Percentiles rank a stretch among this genome's conserved stretches.
Evolutionary conservation across 1,140 invertebrate species (phyloP).

Genomic region (Elysia chlorotica): DNA sequence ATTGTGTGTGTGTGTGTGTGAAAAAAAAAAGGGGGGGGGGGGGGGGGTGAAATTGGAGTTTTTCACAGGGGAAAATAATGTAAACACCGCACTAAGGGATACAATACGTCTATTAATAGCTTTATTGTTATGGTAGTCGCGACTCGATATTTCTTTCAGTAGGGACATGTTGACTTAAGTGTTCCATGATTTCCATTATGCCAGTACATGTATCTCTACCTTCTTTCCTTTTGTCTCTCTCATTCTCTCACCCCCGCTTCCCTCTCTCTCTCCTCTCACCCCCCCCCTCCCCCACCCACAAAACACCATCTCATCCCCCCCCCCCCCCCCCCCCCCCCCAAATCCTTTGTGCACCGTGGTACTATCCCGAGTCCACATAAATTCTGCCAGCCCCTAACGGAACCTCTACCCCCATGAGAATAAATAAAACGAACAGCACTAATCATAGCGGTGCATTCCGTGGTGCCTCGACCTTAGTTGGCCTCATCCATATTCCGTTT

Average conservation of each 20-base stretch:
- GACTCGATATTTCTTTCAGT: background rate
- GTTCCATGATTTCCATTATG: background rate
- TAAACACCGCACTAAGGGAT: background rate
- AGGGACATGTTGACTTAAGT: background rate
- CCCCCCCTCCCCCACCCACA: no score
- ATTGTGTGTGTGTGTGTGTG: no score
- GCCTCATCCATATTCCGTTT: background rate
- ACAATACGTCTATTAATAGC: background rate
- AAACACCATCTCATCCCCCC: no score
- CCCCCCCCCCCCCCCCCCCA: background rate
- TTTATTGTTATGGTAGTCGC: background rate
- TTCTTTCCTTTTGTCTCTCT: background rate
- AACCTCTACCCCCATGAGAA: background rate
- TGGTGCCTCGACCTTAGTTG: no score
- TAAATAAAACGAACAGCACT: background rate
- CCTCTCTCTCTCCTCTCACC: no score
- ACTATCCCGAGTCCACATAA: background rate
- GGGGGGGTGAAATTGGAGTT: no score
- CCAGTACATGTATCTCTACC: background rate
- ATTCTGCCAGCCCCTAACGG: background rate
- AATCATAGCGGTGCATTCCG: background rate
- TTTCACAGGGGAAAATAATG: background rate
- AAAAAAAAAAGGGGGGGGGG: background rate
- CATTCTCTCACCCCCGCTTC: background rate
- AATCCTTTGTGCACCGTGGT: background rate